Conservation (phyloP, 2,797 vertebrate genomes). For the Orestias chungarensis region DNA sequence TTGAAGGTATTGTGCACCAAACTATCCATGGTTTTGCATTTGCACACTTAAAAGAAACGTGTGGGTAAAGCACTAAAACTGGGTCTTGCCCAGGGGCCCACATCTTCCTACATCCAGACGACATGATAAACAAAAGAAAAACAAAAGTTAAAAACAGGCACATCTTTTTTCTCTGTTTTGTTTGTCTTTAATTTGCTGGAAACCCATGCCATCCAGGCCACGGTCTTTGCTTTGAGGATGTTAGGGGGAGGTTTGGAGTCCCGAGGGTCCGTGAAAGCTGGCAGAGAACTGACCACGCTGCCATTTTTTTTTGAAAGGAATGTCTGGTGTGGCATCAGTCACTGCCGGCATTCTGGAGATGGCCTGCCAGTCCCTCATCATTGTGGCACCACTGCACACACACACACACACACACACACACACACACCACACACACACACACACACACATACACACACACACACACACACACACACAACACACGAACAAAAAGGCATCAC, state of each 20-base stretch:
- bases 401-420: slow-evolving; percentile 46
- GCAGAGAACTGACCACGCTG: slow-evolving; percentile 65
- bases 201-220: slow-evolving; percentile 50
- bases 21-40: neutral
- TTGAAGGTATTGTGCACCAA: neutral
- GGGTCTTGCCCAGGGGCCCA: neutral
- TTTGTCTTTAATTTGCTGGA: slow-evolving; percentile 52
- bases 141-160: slow-evolving; percentile 57
- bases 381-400: slow-evolving; percentile 56
- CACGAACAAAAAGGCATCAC: slow-evolving; percentile 57
- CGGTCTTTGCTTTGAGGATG: slow-evolving; percentile 56
- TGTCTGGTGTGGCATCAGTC: slow-evolving; percentile 80
- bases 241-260: slow-evolving; percentile 23
- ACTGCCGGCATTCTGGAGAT: slow-evolving; percentile 77
- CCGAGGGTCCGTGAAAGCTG: slow-evolving; percentile 65
- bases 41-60: neutral
- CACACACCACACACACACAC: slow-evolving; percentile 50
- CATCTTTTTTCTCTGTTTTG: slow-evolving; percentile 46
- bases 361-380: slow-evolving; percentile 73
- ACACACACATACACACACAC: slow-evolving; percentile 53
- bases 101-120: slow-evolving; percentile 1
- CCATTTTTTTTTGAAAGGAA: slow-evolving; percentile 72
- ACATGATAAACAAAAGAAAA: slow-evolving; percentile 20
- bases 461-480: slow-evolving; percentile 47
- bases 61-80: neutral